Conservation (phyloP, 2,888 invertebrate species). For the Eilema caniola region DNA sequence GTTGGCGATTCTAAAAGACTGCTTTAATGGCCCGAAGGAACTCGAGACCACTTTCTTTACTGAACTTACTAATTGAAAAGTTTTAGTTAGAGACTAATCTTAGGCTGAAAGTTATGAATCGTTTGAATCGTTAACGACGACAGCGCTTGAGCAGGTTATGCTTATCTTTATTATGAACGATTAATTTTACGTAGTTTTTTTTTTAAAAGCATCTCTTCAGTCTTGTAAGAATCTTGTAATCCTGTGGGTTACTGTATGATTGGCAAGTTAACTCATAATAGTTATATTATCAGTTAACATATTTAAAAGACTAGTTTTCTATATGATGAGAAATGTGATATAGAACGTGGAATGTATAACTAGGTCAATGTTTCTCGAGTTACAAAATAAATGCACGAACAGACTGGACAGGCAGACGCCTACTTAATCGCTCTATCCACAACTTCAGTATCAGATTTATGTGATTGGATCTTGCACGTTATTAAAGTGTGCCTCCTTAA, state of each 20-base stretch:
- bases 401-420: constrained; percentile 2
- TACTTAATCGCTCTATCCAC: constrained; percentile 4
- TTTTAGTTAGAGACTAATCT: constrained; percentile 38
- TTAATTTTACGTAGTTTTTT: background rate
- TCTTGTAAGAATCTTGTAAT: too few species aligned
- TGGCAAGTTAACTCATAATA: too few species aligned
- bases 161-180: background rate
- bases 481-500: background rate
- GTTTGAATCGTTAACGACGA: background rate
- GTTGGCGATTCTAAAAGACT: constrained; percentile 62
- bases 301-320: background rate
- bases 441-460: constrained; percentile 4
- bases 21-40: constrained; percentile 59
- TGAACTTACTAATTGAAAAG: constrained; percentile 52
- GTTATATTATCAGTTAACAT: too few species aligned
- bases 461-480: background rate
- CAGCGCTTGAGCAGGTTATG: constrained; percentile 13
- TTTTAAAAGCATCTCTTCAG: too few species aligned
- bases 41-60: constrained; percentile 49
- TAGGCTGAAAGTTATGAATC: background rate
- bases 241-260: too few species aligned
- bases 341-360: background rate
- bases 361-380: constrained; percentile 4
- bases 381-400: constrained; percentile 4
- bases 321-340: background rate